These are phyloP conservation scores for Metopolophium dirhodum DNA, from an alignment of 1,140 invertebrate species.

Conservation along the genomic window DNA sequence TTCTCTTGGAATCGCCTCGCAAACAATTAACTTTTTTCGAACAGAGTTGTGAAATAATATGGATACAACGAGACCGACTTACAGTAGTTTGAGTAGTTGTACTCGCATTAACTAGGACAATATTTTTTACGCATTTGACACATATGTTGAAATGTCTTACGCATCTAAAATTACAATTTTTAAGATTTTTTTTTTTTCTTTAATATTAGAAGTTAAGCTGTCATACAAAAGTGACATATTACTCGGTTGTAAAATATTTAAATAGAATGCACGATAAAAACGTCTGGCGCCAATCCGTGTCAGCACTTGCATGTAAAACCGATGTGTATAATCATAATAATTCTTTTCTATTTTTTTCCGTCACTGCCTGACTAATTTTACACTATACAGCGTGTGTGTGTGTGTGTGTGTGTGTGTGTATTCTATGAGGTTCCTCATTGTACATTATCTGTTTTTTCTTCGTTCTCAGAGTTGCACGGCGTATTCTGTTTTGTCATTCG, in stretches of 20 bases:
- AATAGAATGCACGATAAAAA: slow-evolving; percentile 32
- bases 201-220: background rate
- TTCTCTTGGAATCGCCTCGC: background rate
- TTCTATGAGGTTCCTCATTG: background rate
- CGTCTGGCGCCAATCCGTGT: slow-evolving; percentile 27
- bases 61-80: background rate
- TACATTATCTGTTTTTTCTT: background rate
- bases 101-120: background rate
- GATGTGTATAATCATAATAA: slow-evolving; percentile 18
- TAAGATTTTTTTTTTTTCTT: background rate
- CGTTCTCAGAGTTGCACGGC: background rate
- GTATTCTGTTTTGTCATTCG: background rate
- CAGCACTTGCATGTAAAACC: slow-evolving; percentile 23
- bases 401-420: background rate
- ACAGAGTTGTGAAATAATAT: background rate
- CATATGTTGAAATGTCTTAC: background rate
- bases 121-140: background rate
- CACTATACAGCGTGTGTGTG: background rate
- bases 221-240: slow-evolving; percentile 15
- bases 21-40: background rate
- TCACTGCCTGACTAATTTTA: slow-evolving; percentile 2
- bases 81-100: background rate
- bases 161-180: slow-evolving; percentile 5
- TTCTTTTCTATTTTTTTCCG: background rate
- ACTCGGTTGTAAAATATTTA: slow-evolving; percentile 26